Evolutionary conservation across 30 jellyfish, hydroid and myxozoan genomes (phyloP), one percentile per base, ranked within the genome.

Genomic region (Sanderia malayensis): DNA sequence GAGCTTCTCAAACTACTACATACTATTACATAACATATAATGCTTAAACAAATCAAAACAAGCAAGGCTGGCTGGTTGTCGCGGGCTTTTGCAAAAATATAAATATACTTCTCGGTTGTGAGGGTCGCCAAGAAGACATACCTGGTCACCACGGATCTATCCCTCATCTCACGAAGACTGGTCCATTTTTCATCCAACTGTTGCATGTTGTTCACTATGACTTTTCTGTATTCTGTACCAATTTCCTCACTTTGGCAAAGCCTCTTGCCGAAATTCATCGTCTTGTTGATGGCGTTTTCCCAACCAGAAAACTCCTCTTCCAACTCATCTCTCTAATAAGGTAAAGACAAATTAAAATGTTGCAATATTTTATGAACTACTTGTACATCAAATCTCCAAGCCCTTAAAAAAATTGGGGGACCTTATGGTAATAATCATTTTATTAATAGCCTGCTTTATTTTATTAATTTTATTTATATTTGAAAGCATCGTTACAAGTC

Each of bases 291-390:
- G 1, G 76, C 45, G 24, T 75, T 79, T 58, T 75, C 79, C 46
- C 79, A 37, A 8, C 87, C 71, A 62, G 63, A n/a, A 29, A 75
- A 75, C 44, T 75, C 87, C 11, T 75, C 79, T 37, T 75, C 87
- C 18, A 75, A 24, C 19, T 62, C 79, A 24, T 44, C 59, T 27
- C 27, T 41, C 87, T 75, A 29, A 0, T 4, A 30, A 34, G 8
- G 11, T 10, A 34, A 55, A 49, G 24, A n/a, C n/a, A n/a, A n/a
- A n/a, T n/a, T n/a, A n/a, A n/a, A n/a, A n/a, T n/a, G n/a, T n/a
- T n/a, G n/a, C n/a, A n/a, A n/a, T n/a, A n/a, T n/a, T n/a, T n/a
- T n/a, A n/a, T n/a, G n/a, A n/a, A n/a, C n/a, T n/a, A n/a, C n/a
- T n/a, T n/a, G n/a, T n/a, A n/a, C n/a, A n/a, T n/a, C n/a, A n/a